These are phyloP conservation scores for Poicephalus meyeri DNA, from an alignment of 2,113 vertebrate genomes.

Conservation along the genomic window DNA sequence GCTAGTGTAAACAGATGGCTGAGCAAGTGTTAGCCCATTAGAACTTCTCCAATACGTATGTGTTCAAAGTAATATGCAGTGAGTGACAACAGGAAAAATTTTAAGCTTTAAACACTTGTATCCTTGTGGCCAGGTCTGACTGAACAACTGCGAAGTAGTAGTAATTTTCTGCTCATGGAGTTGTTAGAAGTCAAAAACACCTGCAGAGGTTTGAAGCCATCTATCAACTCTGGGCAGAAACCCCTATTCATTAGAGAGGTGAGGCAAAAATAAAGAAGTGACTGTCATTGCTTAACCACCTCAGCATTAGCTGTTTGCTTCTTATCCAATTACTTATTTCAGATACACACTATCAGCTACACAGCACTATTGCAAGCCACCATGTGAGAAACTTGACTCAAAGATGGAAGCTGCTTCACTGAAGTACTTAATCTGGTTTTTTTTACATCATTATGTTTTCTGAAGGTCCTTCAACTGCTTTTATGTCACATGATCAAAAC, in stretches of 20 bases:
- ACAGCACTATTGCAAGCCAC: background rate
- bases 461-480: background rate
- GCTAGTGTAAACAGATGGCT: background rate
- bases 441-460: background rate
- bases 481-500: background rate
- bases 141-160: background rate
- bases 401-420: background rate
- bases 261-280: background rate
- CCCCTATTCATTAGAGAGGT: background rate
- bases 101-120: background rate
- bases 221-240: background rate
- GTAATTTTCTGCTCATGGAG: background rate
- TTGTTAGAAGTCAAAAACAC: background rate
- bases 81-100: background rate
- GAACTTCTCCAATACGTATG: background rate
- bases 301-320: background rate
- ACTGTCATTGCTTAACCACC: background rate
- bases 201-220: background rate
- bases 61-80: background rate
- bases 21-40: background rate
- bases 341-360: background rate
- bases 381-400: background rate
- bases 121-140: background rate
- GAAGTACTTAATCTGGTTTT: background rate
- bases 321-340: background rate